Evolutionary conservation across 2,113 vertebrate genomes (phyloP).

Genomic region (Microcebus griseorufus): DNA sequence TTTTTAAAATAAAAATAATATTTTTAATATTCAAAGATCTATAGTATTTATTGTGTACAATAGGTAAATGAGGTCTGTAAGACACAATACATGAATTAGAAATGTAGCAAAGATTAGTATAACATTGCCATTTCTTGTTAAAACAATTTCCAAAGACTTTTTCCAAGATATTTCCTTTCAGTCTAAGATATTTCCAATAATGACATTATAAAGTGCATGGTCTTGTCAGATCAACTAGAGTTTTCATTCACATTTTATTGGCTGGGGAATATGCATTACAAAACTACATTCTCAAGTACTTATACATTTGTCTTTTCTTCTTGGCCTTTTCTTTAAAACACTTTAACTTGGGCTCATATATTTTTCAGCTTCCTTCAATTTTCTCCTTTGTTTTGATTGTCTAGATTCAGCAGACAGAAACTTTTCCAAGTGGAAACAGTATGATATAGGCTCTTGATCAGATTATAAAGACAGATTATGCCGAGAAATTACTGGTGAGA

Average conservation of each 20-base stretch:
- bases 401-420: background rate
- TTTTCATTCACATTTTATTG: background rate
- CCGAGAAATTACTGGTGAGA: background rate
- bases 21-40: constrained; percentile 7
- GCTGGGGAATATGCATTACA: background rate
- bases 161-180: background rate
- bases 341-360: background rate
- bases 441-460: background rate
- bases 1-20: background rate
- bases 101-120: background rate
- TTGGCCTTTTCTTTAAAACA: background rate
- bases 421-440: background rate
- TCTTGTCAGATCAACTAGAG: background rate
- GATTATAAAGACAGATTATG: background rate
- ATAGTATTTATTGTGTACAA: background rate
- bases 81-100: background rate
- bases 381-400: background rate
- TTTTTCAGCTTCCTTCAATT: background rate
- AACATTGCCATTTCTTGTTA: background rate
- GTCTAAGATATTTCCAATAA: background rate
- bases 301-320: background rate
- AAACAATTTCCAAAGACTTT: background rate
- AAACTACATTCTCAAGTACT: background rate
- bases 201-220: background rate
- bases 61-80: background rate